A percentile compares a stretch with the other conserved stretches of the same genome.
phyloP scores from a whole-genome alignment of 1,140 invertebrate species.

The Bombus pascuorum region DNA sequence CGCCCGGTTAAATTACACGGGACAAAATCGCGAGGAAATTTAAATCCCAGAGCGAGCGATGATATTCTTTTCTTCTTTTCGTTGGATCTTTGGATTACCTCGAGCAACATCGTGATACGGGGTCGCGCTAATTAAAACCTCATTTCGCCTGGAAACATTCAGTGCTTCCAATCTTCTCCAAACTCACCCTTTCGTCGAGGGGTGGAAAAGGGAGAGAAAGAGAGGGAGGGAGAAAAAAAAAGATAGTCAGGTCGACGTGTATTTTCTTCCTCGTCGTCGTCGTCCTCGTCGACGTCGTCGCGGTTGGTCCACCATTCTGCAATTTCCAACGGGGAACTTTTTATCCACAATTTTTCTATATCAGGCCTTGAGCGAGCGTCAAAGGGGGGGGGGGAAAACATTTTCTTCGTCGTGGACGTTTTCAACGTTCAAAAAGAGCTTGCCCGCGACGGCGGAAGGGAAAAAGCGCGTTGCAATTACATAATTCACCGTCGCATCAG shows the following conservation, averaged over 20 bases:
- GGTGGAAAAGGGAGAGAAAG: not conserved
- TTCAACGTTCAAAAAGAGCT: not conserved
- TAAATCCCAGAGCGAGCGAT: constrained; percentile 4
- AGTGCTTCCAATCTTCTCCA: constrained; percentile 24
- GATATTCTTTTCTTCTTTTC: not conserved
- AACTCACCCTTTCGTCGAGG: not conserved
- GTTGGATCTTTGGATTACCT: constrained; percentile 5
- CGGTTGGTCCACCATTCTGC: constrained; percentile 1
- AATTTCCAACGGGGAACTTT: constrained; percentile 24
- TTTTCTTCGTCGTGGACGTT: constrained; percentile 29
- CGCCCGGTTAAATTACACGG: constrained; percentile 5
- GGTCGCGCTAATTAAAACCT: constrained; percentile 36
- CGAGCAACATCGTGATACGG: constrained; percentile 17
- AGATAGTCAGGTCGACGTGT: not conserved
- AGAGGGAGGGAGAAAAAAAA: not conserved
- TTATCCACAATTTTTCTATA: constrained; percentile 37
- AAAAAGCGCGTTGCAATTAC: constrained; percentile 40
- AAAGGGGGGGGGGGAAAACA: constrained; percentile 1
- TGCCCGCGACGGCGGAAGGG: not conserved
- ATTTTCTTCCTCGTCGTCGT: constrained; percentile 5
- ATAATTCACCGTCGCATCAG: constrained; percentile 44
- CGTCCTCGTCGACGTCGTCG: not conserved
- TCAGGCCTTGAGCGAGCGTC: constrained; percentile 3
- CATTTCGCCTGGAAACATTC: constrained; percentile 20
- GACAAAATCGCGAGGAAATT: constrained; percentile 1